These are phyloP conservation scores for Nettapus auritus DNA, from an alignment of 2,113 vertebrate genomes.

Conservation along the genomic window DNA sequence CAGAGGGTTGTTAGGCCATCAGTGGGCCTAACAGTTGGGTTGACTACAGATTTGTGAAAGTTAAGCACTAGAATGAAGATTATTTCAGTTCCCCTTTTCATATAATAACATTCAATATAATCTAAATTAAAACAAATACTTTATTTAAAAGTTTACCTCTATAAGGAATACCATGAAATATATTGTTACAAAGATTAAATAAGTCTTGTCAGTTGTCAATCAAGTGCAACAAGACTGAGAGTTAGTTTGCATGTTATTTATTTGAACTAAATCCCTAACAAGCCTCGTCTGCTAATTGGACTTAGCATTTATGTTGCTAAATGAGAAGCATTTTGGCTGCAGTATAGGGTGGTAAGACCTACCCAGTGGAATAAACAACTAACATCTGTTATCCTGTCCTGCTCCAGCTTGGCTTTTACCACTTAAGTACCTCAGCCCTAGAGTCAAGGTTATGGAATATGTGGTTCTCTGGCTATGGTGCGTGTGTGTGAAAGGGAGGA, in stretches of 20 bases:
- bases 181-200: slow-evolving; percentile 15
- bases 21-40: not conserved
- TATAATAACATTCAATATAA: not conserved
- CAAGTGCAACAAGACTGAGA: slow-evolving; percentile 65
- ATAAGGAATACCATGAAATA: not conserved
- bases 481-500: slow-evolving; percentile 53
- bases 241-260: slow-evolving; percentile 73
- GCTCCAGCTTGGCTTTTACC: slow-evolving; percentile 82
- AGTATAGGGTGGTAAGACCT: slow-evolving; percentile 76
- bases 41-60: slow-evolving; percentile 22
- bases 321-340: slow-evolving; percentile 83
- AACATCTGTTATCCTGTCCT: slow-evolving; percentile 85
- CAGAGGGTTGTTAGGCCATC: not conserved
- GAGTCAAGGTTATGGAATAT: slow-evolving; percentile 79
- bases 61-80: not conserved
- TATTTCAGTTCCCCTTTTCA: not conserved
- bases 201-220: slow-evolving; percentile 60
- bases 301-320: slow-evolving; percentile 82
- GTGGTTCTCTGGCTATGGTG: slow-evolving; percentile 71
- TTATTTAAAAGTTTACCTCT: slow-evolving; percentile 43
- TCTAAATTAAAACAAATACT: slow-evolving; percentile 42
- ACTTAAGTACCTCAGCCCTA: slow-evolving; percentile 75
- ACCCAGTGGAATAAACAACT: slow-evolving; percentile 83
- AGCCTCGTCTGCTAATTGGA: slow-evolving; percentile 79
- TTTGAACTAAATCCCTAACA: slow-evolving; percentile 81